phyloP scores from a whole-genome alignment of 2,113 vertebrate species.

The Platysteira castanea region DNA sequence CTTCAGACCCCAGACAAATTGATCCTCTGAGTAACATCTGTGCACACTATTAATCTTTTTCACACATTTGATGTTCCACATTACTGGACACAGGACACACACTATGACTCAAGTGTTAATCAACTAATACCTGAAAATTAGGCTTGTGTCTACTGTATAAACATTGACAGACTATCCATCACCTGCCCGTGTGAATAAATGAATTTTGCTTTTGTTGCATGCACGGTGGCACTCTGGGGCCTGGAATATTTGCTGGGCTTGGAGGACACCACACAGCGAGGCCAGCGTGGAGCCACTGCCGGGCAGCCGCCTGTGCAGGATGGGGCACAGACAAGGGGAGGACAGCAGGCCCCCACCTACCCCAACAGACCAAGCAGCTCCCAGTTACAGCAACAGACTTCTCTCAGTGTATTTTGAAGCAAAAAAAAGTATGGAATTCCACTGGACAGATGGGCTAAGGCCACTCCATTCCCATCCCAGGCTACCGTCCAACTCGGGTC shows the following conservation, averaged over 20 bases:
- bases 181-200: constrained; percentile 50
- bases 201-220: constrained; percentile 37
- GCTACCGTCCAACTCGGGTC: neutral
- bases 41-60: constrained; percentile 71
- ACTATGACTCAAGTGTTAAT: constrained; percentile 71
- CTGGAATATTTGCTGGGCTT: neutral
- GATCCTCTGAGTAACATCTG: constrained; percentile 72
- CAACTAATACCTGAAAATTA: constrained; percentile 70
- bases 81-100: constrained; percentile 67
- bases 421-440: neutral
- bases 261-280: neutral
- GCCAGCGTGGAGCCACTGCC: neutral
- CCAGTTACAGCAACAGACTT: neutral
- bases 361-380: neutral
- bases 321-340: neutral
- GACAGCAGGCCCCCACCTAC: neutral
- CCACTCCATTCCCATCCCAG: neutral
- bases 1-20: constrained; percentile 71
- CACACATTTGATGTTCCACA: constrained; percentile 67
- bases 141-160: constrained; percentile 65
- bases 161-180: constrained; percentile 68
- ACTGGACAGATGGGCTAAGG: neutral
- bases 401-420: neutral
- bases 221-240: neutral
- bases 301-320: neutral